phyloP scores from a whole-genome alignment of 1,140 invertebrate species.

The Drosophila pruinosa region DNA sequence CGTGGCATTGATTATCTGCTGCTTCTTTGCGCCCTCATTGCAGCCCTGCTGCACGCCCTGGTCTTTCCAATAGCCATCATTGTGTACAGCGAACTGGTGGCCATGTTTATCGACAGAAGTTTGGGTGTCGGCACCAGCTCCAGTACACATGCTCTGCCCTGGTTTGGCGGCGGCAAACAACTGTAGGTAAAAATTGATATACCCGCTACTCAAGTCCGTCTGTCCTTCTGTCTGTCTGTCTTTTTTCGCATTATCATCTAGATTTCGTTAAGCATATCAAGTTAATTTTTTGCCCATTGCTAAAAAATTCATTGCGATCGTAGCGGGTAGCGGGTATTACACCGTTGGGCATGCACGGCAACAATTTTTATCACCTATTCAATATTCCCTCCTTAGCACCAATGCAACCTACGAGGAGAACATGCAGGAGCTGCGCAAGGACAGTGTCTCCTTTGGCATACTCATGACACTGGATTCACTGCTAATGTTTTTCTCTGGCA shows the following conservation, averaged over 20 bases:
- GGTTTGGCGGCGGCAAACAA: conserved; percentile 83
- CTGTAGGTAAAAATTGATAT: conserved; percentile 84
- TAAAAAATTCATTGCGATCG: too few species aligned
- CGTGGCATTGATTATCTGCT: conserved; percentile 51
- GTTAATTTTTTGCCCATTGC: too few species aligned
- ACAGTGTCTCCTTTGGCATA: conserved; percentile 87
- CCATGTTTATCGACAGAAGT: conserved; percentile 85
- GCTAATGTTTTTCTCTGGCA: conserved; percentile 86
- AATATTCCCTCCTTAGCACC: conserved; percentile 51
- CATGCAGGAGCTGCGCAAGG: conserved; percentile 85
- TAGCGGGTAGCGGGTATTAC: too few species aligned
- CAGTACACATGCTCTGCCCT: conserved; percentile 72
- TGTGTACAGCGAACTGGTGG: conserved; percentile 88
- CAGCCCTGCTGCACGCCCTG: conserved; percentile 85
- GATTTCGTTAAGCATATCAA: too few species aligned
- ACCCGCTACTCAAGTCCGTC: too few species aligned
- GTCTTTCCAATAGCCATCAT: conserved; percentile 87
- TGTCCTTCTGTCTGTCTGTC: too few species aligned
- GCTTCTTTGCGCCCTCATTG: conserved; percentile 84
- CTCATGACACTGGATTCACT: conserved; percentile 85
- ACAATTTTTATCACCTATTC: too few species aligned
- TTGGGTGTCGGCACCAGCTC: conserved; percentile 78
- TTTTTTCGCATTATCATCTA: too few species aligned
- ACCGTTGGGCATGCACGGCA: too few species aligned
- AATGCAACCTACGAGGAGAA: conserved; percentile 85